Percentiles rank a stretch among this genome's conserved stretches.
These are phyloP conservation scores for Semibalanus balanoides DNA, from an alignment of 1,140 invertebrate species.

Conservation along the genomic window DNA sequence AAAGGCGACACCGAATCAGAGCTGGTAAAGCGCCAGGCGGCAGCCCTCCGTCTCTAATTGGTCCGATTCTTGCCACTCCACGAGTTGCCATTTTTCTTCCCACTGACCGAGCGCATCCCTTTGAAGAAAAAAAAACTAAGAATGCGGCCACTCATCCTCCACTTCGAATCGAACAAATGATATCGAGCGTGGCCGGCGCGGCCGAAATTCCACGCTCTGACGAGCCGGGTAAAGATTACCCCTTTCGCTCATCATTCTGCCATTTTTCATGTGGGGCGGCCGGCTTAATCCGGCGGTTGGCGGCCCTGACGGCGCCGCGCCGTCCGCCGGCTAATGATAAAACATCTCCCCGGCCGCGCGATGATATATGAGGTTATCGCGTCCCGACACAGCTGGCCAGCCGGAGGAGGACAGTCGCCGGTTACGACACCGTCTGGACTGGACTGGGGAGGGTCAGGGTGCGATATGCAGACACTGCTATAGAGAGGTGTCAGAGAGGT, in stretches of 20 bases:
- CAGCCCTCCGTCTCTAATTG: neutral
- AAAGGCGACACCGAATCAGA: too few species aligned
- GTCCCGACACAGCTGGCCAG: too few species aligned
- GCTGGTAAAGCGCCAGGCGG: too few species aligned
- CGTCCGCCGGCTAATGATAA: neutral
- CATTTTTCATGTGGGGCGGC: neutral
- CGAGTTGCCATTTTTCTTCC: neutral
- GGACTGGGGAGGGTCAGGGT: neutral
- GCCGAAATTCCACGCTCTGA: constrained; percentile 1
- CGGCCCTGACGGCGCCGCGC: neutral
- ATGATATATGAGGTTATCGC: neutral
- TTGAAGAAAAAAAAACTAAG: neutral
- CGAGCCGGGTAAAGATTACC: neutral
- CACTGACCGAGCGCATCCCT: neutral
- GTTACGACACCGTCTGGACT: neutral
- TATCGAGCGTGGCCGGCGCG: neutral
- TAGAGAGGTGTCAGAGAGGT: too few species aligned
- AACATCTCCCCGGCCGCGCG: neutral
- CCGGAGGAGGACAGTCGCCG: neutral
- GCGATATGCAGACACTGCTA: neutral
- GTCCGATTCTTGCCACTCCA: neutral
- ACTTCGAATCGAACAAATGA: constrained; percentile 2
- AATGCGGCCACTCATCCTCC: neutral
- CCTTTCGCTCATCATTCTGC: neutral
- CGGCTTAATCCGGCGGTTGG: neutral